These are phyloP conservation scores for Barnardius zonarius DNA, from an alignment of 2,113 vertebrate species.

Conservation along the genomic window DNA sequence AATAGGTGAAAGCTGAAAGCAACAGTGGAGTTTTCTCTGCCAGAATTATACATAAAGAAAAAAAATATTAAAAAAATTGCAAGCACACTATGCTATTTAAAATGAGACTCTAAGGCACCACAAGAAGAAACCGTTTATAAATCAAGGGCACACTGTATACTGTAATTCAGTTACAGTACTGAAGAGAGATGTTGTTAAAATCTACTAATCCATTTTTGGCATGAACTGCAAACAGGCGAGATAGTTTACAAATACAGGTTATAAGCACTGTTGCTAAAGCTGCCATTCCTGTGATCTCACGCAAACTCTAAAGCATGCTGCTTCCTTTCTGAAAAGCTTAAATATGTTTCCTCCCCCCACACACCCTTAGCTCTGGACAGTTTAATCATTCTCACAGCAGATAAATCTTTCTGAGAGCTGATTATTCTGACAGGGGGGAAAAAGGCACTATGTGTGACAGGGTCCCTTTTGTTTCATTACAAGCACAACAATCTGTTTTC, in stretches of 20 bases:
- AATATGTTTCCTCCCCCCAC: not conserved
- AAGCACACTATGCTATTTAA: not conserved
- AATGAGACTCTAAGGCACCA: constrained; percentile 33
- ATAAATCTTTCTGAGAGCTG: constrained; percentile 61
- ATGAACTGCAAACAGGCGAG: not conserved
- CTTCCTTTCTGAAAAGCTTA: constrained; percentile 40
- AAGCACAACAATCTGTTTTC: constrained; percentile 75
- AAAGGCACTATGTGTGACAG: constrained; percentile 36
- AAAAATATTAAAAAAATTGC: not conserved
- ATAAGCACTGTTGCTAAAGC: not conserved
- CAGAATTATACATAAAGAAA: not conserved
- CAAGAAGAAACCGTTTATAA: constrained; percentile 12
- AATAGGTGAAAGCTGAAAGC: not conserved
- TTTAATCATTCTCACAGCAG: constrained; percentile 52
- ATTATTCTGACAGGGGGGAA: constrained; percentile 21
- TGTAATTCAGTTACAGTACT: not conserved
- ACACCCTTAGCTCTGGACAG: constrained; percentile 1
- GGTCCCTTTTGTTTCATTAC: constrained; percentile 62
- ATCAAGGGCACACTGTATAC: not conserved
- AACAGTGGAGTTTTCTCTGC: not conserved
- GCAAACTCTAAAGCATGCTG: not conserved
- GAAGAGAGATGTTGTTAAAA: constrained; percentile 38
- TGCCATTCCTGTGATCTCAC: constrained; percentile 22
- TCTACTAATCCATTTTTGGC: constrained; percentile 7
- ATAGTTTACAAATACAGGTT: constrained; percentile 10